These are phyloP conservation scores for Ataeniobius toweri DNA, from an alignment of 2,797 vertebrate species.

Conservation along the genomic window DNA sequence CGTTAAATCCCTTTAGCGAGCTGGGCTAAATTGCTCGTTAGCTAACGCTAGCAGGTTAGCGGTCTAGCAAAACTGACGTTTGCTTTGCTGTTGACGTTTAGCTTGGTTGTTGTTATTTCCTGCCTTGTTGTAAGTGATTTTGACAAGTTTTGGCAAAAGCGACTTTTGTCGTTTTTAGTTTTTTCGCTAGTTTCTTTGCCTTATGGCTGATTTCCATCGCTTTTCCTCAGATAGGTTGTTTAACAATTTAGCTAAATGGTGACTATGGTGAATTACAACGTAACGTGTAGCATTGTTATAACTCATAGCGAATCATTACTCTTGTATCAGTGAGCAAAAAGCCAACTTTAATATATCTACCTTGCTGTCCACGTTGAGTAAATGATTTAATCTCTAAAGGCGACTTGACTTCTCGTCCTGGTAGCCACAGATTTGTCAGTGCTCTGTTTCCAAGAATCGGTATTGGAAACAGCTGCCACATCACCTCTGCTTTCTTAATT, in stretches of 20 bases:
- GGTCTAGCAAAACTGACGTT: constrained; percentile 60
- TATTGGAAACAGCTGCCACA: constrained; percentile 46
- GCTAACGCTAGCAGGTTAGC: constrained; percentile 66
- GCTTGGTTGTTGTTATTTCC: constrained; percentile 61
- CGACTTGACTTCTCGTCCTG: constrained; percentile 43
- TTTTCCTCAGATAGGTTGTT: background rate
- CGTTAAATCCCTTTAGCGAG: constrained; percentile 46
- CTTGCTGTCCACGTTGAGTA: constrained; percentile 21
- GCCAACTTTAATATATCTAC: background rate
- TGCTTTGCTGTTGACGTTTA: constrained; percentile 69
- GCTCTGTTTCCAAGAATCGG: constrained; percentile 57
- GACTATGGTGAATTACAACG: constrained; percentile 8
- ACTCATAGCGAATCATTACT: background rate
- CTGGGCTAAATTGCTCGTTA: constrained; percentile 50
- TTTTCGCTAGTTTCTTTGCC: fast-evolving
- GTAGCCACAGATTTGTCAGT: constrained; percentile 35
- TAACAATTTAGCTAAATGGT: constrained; percentile 18
- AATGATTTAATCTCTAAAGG: constrained; percentile 29
- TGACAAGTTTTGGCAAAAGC: background rate
- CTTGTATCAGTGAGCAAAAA: background rate
- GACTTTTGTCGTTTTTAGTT: background rate
- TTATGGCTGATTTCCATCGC: background rate
- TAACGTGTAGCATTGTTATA: constrained; percentile 14
- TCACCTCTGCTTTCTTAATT: constrained; percentile 42
- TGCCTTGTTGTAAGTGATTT: constrained; percentile 54